Percentiles rank a stretch among this genome's conserved stretches.
Evolutionary conservation across 2,797 vertebrate species (phyloP).

Genomic region (Alcedo atthis): DNA sequence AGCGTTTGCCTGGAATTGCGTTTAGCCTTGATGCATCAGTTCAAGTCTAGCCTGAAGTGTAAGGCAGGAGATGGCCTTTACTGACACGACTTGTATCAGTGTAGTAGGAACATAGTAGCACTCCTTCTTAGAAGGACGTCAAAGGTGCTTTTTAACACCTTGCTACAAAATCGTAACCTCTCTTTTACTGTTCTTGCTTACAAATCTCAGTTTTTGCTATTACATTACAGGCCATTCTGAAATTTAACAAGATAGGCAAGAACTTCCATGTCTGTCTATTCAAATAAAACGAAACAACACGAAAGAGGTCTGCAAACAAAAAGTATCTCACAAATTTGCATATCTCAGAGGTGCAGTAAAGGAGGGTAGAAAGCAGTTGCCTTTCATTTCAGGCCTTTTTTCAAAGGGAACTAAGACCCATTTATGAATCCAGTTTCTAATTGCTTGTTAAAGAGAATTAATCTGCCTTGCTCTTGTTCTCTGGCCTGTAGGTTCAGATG

Average conservation of each 20-base stretch:
- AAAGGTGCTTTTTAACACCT: background rate
- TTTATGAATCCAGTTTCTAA: background rate
- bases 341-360: background rate
- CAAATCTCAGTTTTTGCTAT: background rate
- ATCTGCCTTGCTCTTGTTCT: background rate
- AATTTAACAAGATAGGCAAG: background rate
- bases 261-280: background rate
- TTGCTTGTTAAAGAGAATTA: background rate
- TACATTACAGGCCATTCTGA: background rate
- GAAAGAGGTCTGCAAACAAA: background rate
- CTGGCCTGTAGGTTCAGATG: background rate
- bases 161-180: accelerated
- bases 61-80: background rate
- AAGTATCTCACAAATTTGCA: background rate
- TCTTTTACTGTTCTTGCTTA: background rate
- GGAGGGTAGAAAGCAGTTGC: background rate
- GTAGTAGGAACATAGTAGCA: background rate
- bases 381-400: background rate
- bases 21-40: accelerated
- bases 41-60: background rate
- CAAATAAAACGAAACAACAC: background rate
- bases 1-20: accelerated
- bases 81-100: background rate
- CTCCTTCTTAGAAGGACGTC: background rate
- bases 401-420: background rate